Conservation (phyloP, 2,113 vertebrate species). For the Rafetus swinhoei region DNA sequence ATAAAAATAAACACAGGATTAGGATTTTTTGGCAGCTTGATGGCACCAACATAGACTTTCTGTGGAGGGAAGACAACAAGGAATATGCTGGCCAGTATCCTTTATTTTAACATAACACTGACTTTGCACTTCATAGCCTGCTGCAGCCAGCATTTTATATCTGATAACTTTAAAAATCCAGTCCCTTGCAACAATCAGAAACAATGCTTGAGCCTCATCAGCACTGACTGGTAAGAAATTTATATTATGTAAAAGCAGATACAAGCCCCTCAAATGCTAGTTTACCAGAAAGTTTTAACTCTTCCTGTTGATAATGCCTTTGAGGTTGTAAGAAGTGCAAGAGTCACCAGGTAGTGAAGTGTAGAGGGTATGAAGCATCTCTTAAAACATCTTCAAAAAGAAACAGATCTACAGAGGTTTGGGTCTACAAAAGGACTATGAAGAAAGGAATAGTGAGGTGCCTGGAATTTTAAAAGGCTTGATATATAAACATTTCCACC, state of each 20-base stretch:
- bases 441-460: not conserved
- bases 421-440: not conserved
- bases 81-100: not conserved
- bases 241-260: not conserved
- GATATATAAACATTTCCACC: constrained; percentile 6
- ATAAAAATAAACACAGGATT: not conserved
- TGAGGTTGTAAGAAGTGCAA: not conserved
- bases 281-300: not conserved
- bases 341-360: not conserved
- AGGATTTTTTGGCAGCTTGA: not conserved
- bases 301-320: fast-evolving
- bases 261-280: not conserved
- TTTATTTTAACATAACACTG: not conserved
- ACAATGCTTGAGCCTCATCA: not conserved
- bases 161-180: not conserved
- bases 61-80: not conserved
- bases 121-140: not conserved
- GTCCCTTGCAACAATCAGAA: not conserved
- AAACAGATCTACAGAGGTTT: not conserved
- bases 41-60: not conserved
- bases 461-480: constrained; percentile 27
- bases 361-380: not conserved
- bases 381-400: not conserved
- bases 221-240: not conserved
- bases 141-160: not conserved